phyloP scores from a whole-genome alignment of 2,797 vertebrate genomes.

The Nannoperca obscura region DNA sequence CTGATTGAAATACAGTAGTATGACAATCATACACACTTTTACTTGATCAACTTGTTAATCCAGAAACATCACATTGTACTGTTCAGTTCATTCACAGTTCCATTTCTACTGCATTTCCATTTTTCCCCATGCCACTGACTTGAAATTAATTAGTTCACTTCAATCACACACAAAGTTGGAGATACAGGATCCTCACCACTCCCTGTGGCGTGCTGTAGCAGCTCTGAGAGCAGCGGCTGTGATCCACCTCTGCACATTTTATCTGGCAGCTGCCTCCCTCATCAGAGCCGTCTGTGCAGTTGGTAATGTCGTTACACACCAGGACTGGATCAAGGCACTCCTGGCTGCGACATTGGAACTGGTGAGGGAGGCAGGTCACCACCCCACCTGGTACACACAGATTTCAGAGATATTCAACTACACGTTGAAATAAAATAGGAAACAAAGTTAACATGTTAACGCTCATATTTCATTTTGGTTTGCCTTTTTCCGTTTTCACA shows the following conservation, averaged over 20 bases:
- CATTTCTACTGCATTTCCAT: neutral
- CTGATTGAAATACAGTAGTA: neutral
- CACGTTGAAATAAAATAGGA: neutral
- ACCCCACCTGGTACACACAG: conserved; percentile 76
- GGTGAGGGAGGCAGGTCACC: conserved; percentile 80
- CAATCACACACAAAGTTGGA: neutral
- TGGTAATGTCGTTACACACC: conserved; percentile 84
- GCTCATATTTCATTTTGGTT: neutral
- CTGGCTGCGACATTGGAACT: conserved; percentile 85
- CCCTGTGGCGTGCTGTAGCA: conserved; percentile 89
- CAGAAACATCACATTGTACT: no score
- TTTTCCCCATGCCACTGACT: neutral
- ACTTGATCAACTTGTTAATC: no score
- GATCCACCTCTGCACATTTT: conserved; percentile 63
- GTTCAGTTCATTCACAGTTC: neutral
- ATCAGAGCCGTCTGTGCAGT: conserved; percentile 89
- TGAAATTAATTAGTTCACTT: neutral
- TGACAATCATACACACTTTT: neutral
- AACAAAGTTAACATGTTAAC: neutral
- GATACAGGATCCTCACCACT: conserved; percentile 78
- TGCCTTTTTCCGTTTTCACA: neutral
- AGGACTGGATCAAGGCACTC: conserved; percentile 84
- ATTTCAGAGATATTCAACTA: neutral
- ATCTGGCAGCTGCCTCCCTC: conserved; percentile 86
- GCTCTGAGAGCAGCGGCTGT: conserved; percentile 79